Evolutionary conservation across 2,797 vertebrate species (phyloP).

Genomic region (Natrix natrix): DNA sequence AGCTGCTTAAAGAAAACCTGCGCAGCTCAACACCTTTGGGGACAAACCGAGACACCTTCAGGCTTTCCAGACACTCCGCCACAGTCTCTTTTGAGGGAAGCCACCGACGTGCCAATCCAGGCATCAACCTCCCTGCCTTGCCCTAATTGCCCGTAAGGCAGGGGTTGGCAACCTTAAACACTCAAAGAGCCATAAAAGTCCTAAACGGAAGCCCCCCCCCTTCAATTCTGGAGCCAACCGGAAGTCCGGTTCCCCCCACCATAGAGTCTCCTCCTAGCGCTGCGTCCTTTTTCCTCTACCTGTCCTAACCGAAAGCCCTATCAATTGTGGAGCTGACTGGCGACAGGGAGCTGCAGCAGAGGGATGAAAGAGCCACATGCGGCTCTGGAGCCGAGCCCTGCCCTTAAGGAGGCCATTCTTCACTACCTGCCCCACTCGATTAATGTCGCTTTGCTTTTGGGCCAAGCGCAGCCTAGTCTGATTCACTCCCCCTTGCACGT

Average conservation of each 20-base stretch:
- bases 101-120: constrained; percentile 38
- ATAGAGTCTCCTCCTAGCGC: too few relatives aligned
- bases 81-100: constrained; percentile 3
- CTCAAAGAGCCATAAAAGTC: too few relatives aligned
- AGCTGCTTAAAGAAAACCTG: background rate
- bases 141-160: background rate
- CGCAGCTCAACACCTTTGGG: background rate
- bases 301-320: too few relatives aligned
- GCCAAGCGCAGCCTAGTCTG: constrained; percentile 81
- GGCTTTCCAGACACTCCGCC: constrained; percentile 5
- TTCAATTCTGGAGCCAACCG: too few relatives aligned
- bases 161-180: too few relatives aligned
- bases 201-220: too few relatives aligned
- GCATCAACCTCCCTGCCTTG: constrained; percentile 42
- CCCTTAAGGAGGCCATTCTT: constrained; percentile 26
- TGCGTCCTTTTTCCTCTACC: too few relatives aligned
- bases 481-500: constrained; percentile 88
- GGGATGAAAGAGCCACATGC: too few relatives aligned
- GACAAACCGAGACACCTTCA: background rate
- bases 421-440: constrained; percentile 36
- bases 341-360: too few relatives aligned
- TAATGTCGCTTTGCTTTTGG: constrained; percentile 53
- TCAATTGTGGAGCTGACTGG: too few relatives aligned
- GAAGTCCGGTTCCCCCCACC: too few relatives aligned
- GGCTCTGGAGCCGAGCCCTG: too few relatives aligned